These are phyloP conservation scores for Crotalus helleri DNA, from an alignment of 2,113 vertebrate genomes.

Conservation along the genomic window DNA sequence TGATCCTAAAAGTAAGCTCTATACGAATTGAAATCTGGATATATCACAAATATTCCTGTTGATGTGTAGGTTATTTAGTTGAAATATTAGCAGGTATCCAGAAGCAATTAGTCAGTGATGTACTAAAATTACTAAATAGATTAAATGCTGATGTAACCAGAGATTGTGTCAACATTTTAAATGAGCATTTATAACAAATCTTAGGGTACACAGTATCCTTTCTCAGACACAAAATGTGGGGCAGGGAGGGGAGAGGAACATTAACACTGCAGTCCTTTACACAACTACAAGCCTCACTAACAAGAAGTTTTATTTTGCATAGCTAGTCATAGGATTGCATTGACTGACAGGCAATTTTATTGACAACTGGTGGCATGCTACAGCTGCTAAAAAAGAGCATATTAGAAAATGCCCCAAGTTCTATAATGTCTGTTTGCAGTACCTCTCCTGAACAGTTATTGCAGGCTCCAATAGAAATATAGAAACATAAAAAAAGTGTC, in stretches of 20 bases:
- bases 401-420: slow-evolving; percentile 25
- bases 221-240: background rate
- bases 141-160: background rate
- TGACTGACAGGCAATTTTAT: slow-evolving; percentile 13
- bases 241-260: background rate
- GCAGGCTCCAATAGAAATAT: background rate
- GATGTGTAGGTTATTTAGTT: background rate
- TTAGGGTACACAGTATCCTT: slow-evolving; percentile 4
- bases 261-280: background rate
- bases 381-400: slow-evolving; percentile 30
- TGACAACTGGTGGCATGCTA: slow-evolving; percentile 29
- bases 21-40: background rate
- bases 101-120: background rate
- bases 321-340: background rate
- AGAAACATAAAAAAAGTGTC: background rate
- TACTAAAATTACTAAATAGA: background rate
- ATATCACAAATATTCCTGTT: background rate
- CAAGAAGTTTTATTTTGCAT: background rate
- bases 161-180: background rate
- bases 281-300: background rate
- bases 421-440: background rate
- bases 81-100: background rate
- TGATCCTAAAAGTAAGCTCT: background rate
- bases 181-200: background rate
- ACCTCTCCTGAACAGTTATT: background rate